A percentile compares a stretch with the other conserved stretches of the same genome.
Conservation (phyloP, 2,888 invertebrate species). For the Craniophora ligustri region DNA sequence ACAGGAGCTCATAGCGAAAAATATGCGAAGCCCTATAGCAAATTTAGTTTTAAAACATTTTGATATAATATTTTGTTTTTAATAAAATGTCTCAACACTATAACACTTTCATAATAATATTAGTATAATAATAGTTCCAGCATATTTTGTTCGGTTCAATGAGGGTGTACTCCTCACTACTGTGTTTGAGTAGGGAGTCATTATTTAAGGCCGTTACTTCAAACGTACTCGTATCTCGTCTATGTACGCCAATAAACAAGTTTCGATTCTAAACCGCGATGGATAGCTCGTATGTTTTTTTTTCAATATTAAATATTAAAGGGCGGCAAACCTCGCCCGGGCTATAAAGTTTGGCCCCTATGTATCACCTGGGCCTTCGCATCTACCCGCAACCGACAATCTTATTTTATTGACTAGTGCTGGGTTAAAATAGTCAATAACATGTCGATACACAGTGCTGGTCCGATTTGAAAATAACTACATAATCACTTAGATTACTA, state of each 20-base stretch:
- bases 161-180: background rate
- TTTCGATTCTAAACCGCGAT: conserved; percentile 71
- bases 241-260: conserved; percentile 70
- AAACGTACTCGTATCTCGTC: conserved; percentile 45
- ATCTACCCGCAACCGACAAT: conserved; percentile 76
- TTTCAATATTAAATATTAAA: conserved; percentile 85
- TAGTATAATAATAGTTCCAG: no score
- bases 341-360: conserved; percentile 82
- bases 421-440: conserved; percentile 55
- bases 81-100: no score
- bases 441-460: conserved; percentile 49
- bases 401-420: conserved; percentile 80
- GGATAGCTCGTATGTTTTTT: conserved; percentile 71
- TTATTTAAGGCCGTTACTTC: conserved; percentile 50
- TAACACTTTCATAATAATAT: no score
- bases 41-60: no score
- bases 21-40: no score
- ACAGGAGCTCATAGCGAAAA: conserved; percentile 1
- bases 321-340: conserved; percentile 79
- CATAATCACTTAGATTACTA: background rate
- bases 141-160: conserved; percentile 5
- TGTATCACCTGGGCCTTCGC: conserved; percentile 82
- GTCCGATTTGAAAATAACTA: background rate
- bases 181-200: conserved; percentile 39
- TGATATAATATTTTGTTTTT: no score